Evolutionary conservation across 2,888 invertebrate genomes (phyloP), one percentile per base, ranked within the genome.

Genomic region (Cyrtodaria siliqua): DNA sequence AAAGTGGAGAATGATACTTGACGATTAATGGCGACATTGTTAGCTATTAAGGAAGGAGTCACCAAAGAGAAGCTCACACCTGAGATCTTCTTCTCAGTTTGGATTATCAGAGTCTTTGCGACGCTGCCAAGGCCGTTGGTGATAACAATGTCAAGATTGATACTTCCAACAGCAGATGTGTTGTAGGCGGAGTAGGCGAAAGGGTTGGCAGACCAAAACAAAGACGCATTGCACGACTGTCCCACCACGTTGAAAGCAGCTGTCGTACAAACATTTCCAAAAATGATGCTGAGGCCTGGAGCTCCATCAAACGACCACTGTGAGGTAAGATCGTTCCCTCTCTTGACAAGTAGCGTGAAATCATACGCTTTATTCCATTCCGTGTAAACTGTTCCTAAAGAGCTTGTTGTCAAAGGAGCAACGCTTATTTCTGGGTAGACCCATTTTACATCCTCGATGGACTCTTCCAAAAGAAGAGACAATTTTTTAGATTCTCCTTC

Each of bases 371-470:
- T 16, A 18, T 78, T 83, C 26, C 62, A 68, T 56, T 84, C 84
- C 9, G 86, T 82, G 56, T 84, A 78, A 33, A 85, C 66, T n/a
- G 76, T 78, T 6, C 79, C 77, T 0, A 66, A 59, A 23, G n/a
- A n/a, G n/a, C n/a, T n/a, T n/a, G n/a, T n/a, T n/a, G n/a, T n/a
- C n/a, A n/a, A n/a, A n/a, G n/a, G n/a, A 4, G 60, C 18, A 20
- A 53, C 50, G 14, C 50, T 47, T 24, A 82, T 33, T 0, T 40
- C 2, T 16, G 89, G 89, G 33, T 81, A 74, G 24, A 89, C 72
- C 84, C 83, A 84, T 2, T 33, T 27, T 0, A 88, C 42, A 29
- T 74, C 77, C 12, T 66, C 84, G 4, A 87, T 69, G 8, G 77
- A 57, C 49, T 89, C 86, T 33, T 81, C 72, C 0, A 79, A 67